Percentiles rank a stretch among this genome's conserved stretches.
Conservation (phyloP, 2,113 vertebrate genomes). For the Nothocercus julius region DNA sequence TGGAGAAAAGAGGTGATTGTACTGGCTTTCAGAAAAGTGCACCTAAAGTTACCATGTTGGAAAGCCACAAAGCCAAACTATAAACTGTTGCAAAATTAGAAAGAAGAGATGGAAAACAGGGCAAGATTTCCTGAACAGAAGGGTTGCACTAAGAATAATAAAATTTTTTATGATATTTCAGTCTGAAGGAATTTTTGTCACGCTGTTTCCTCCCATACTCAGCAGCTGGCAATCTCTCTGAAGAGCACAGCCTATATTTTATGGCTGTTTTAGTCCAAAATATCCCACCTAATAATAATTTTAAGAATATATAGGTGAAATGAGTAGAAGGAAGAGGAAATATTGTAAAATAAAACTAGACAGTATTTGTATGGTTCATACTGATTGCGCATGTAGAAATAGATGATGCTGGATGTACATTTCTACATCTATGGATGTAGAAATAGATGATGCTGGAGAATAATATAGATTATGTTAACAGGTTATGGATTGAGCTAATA, state of each 20-base stretch:
- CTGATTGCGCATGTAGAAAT: background rate
- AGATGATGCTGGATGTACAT: background rate
- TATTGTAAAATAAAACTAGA: background rate
- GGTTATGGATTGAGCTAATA: slow-evolving; percentile 11
- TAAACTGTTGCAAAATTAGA: slow-evolving; percentile 1
- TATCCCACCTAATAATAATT: background rate
- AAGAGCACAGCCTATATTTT: background rate
- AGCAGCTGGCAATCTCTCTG: background rate
- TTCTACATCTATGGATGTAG: too few species aligned
- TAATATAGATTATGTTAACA: slow-evolving; percentile 43
- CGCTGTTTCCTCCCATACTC: background rate
- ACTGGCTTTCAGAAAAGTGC: background rate
- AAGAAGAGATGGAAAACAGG: background rate
- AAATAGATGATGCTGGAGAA: background rate
- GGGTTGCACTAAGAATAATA: background rate
- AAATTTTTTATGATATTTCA: background rate
- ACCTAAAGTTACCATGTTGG: background rate
- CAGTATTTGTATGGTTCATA: background rate
- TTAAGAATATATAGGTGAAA: background rate
- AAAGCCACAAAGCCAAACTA: slow-evolving; percentile 11
- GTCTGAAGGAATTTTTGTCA: background rate
- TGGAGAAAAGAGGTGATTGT: background rate
- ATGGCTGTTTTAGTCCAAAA: background rate
- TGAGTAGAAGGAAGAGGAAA: background rate
- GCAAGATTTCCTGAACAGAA: background rate